Base-by-base conservation (phyloP, 2,797 vertebrate genomes). In the Platyrinchus mystaceus region DNA sequence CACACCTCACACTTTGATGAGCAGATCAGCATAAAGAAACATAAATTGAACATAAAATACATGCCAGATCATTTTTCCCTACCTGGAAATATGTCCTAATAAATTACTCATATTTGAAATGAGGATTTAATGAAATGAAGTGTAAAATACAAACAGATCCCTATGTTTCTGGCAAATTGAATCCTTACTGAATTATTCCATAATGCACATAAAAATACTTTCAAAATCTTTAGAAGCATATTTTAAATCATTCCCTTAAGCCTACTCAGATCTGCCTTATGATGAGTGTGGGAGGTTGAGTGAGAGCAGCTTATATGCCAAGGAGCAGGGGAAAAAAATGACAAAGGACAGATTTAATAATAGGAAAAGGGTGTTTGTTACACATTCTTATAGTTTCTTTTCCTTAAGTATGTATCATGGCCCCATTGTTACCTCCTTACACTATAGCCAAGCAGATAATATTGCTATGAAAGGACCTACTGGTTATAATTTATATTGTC, bases 261-360 rank as follows among this genome's bases (percentile, higher is more conserved):
- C 84, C 89, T 82, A 84, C 91, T 91, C 89, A 93, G 27, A 79
- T 84, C 55, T 93, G 87, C 62, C 10, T 13, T 86, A 82, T 93
- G 91, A 93, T 10, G 12, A 86, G 92, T 79, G 94, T 95, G 39
- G 95, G 91, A 95, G 91, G 74, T 70, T 96, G 85, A 94, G 91
- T 91, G 93, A 94, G 56, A 94, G 76, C 46, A 94, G 59, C 10
- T 89, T 91, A 70, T 80, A 91, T 66, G 87, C 50, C 74, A 88
- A 93, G 47, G 50, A 93, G 23, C 37, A 85, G 24, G 7, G 11
- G 19, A 32, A 32, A 50, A 55, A 63, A 56, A 86, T 46, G 2
- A 93, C 82, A 89, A 91, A 90, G 63, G 52, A 86, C 8, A 70
- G n/a, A 95, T 86, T 76, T 81, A 90, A 92, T 93, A 85, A 93